Percentiles rank a stretch among this genome's conserved stretches.
These are phyloP conservation scores for Troides oblongomaculatus DNA, from an alignment of 2,888 invertebrate species.

Conservation along the genomic window DNA sequence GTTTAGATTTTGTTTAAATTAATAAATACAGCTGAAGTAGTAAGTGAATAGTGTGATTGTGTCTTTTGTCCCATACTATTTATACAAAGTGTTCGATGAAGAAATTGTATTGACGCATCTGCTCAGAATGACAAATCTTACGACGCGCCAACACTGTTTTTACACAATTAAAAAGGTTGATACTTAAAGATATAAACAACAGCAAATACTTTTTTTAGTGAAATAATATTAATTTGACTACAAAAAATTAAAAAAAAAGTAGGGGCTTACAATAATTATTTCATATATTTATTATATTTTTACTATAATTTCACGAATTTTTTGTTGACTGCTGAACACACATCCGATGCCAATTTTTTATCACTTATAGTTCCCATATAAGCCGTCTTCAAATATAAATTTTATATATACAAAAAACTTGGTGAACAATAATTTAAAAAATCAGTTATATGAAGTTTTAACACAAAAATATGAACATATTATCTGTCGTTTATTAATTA, in stretches of 20 bases:
- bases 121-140: constrained; percentile 11
- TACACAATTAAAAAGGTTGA: not conserved
- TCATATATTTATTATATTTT: no score
- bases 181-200: not conserved
- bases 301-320: no score
- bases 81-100: constrained; percentile 17
- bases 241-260: no score
- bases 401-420: no score
- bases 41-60: constrained; percentile 13
- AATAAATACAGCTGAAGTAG: constrained; percentile 21
- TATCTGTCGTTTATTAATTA: not conserved
- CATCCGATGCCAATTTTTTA: no score
- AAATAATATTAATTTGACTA: no score
- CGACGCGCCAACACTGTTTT: not conserved
- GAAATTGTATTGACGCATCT: constrained; percentile 27
- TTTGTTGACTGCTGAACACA: no score
- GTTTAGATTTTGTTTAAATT: constrained; percentile 39
- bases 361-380: no score
- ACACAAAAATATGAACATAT: not conserved
- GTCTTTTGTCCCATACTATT: constrained; percentile 2
- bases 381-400: no score
- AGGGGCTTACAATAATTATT: no score
- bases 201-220: not conserved
- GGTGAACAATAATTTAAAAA: no score
- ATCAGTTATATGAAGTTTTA: no score